Evolutionary conservation across 1,140 invertebrate species (phyloP).

Genomic region (Grapholita molesta): DNA sequence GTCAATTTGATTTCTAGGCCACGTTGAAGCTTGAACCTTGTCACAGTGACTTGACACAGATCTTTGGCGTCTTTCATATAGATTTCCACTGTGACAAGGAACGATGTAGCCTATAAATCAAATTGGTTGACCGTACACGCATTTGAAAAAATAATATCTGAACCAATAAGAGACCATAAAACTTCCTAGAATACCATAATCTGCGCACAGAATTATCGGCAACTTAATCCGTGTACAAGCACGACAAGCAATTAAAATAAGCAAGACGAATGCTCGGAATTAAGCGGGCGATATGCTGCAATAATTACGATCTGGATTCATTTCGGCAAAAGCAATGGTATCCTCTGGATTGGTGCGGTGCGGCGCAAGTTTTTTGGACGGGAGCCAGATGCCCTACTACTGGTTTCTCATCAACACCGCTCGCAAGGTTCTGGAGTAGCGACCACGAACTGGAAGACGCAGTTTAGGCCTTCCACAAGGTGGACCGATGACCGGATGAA

Average conservation of each 20-base stretch:
- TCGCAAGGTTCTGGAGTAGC: no score
- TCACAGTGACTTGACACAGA: no score
- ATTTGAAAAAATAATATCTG: background rate
- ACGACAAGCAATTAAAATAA: background rate
- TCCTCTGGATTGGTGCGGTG: conserved; percentile 10
- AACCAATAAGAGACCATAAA: background rate
- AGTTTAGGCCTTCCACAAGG: no score
- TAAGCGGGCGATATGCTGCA: background rate
- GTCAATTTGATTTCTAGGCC: no score
- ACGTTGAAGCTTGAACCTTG: no score
- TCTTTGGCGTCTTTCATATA: no score
- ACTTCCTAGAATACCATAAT: no score
- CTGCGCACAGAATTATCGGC: background rate
- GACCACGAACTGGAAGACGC: no score
- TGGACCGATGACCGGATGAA: no score
- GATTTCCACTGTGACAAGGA: no score
- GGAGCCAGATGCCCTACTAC: background rate
- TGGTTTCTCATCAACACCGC: background rate
- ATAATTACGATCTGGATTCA: conserved; percentile 19
- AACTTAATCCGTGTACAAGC: background rate
- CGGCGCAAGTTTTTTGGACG: conserved; percentile 16
- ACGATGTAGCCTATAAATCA: no score
- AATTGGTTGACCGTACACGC: background rate
- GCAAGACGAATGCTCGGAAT: background rate
- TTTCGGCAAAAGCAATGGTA: conserved; percentile 20